Evolutionary conservation across 2,113 vertebrate species (phyloP).

Genomic region (Prietella phreatophila): DNA sequence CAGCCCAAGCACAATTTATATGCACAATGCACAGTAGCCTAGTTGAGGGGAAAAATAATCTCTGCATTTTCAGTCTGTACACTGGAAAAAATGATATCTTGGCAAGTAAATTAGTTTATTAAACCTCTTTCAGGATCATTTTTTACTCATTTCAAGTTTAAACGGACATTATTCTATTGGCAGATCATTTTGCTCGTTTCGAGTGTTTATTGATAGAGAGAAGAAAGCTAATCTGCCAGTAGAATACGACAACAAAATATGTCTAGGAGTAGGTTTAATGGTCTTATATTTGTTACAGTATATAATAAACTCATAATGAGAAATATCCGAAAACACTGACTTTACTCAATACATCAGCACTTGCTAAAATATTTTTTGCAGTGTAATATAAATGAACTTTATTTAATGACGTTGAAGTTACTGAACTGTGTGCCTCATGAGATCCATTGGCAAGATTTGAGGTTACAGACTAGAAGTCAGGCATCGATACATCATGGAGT

Average conservation of each 20-base stretch:
- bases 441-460: neutral
- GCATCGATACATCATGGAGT: neutral
- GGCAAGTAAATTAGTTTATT: neutral
- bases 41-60: neutral
- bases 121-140: neutral
- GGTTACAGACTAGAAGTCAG: conserved; percentile 24
- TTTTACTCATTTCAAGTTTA: neutral
- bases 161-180: neutral
- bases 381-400: neutral
- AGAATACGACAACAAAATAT: neutral
- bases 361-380: neutral
- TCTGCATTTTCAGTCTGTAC: neutral
- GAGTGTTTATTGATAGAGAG: neutral
- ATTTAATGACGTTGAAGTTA: neutral
- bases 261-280: neutral
- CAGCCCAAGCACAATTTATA: neutral
- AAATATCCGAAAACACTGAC: neutral
- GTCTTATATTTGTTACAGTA: neutral
- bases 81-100: neutral
- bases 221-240: neutral
- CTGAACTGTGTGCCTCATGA: conserved; percentile 16
- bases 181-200: neutral
- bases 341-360: neutral
- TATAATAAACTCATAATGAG: neutral
- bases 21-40: neutral